Evolutionary conservation across 2,888 invertebrate genomes (phyloP).

Genomic region (Aphidoletes aphidimyza): DNA sequence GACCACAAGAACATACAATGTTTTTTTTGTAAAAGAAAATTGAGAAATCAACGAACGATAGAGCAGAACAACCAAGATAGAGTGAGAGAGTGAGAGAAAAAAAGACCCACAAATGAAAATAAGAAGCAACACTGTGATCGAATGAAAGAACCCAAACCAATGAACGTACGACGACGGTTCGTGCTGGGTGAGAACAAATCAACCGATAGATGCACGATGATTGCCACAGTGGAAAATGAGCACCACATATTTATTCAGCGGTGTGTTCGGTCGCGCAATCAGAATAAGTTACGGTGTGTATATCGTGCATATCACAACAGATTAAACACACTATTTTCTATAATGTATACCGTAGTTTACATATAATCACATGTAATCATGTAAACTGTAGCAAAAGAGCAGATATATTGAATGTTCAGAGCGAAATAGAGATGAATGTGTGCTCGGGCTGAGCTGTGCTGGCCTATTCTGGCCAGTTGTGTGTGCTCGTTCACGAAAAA

Average conservation of each 20-base stretch:
- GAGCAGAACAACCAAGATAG: neutral
- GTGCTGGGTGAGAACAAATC: constrained; percentile 46
- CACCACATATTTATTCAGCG: constrained; percentile 27
- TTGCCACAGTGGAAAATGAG: constrained; percentile 49
- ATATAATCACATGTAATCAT: constrained; percentile 52
- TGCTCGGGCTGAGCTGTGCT: too few species aligned
- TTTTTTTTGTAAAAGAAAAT: constrained; percentile 23
- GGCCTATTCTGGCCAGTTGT: too few species aligned
- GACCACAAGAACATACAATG: constrained; percentile 14
- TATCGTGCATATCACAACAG: constrained; percentile 51
- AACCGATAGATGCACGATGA: constrained; percentile 37
- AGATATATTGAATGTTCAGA: neutral
- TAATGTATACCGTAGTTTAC: constrained; percentile 35
- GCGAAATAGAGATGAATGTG: too few species aligned
- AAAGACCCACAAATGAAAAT: neutral
- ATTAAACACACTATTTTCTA: constrained; percentile 46
- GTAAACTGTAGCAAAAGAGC: constrained; percentile 17
- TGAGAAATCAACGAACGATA: constrained; percentile 14
- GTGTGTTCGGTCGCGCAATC: neutral
- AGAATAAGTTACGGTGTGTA: constrained; percentile 27
- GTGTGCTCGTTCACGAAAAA: neutral
- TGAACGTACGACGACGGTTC: neutral
- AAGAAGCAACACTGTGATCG: neutral
- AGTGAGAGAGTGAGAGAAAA: neutral
- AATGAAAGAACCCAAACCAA: too few species aligned